phyloP scores from a whole-genome alignment of 1,140 invertebrate species.

The Drosophila pachea region DNA sequence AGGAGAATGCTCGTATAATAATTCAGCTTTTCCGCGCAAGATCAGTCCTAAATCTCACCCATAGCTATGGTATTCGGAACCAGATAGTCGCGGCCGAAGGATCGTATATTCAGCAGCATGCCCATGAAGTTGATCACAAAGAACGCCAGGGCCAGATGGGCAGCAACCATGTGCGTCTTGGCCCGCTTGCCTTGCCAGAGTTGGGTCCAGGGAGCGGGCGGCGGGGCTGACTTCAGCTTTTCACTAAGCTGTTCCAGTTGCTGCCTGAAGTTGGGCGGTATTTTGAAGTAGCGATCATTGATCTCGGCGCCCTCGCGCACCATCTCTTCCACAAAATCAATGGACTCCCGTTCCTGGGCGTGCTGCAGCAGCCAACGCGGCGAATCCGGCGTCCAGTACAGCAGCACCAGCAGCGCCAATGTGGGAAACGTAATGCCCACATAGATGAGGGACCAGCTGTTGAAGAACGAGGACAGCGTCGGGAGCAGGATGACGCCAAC shows the following conservation, averaged over 20 bases:
- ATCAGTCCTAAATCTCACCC: conserved; percentile 53
- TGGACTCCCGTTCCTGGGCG: conserved; percentile 56
- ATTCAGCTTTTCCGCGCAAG: neutral
- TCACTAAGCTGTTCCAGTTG: conserved; percentile 68
- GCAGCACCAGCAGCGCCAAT: conserved; percentile 71
- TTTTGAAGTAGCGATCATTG: conserved; percentile 73
- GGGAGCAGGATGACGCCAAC: conserved; percentile 79
- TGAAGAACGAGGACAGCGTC: conserved; percentile 73
- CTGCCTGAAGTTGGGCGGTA: conserved; percentile 70
- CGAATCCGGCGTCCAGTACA: conserved; percentile 79
- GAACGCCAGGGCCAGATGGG: conserved; percentile 72
- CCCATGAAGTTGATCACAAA: conserved; percentile 79
- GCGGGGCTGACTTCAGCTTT: conserved; percentile 52
- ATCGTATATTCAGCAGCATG: conserved; percentile 78
- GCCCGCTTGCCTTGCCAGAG: conserved; percentile 71
- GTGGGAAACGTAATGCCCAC: conserved; percentile 79
- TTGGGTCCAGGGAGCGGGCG: conserved; percentile 61
- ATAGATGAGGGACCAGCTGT: conserved; percentile 78
- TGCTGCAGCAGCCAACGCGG: conserved; percentile 78
- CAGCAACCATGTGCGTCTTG: conserved; percentile 69
- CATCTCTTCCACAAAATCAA: conserved; percentile 66
- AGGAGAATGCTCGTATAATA: neutral
- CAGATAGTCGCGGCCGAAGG: conserved; percentile 77
- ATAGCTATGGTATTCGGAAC: conserved; percentile 78
- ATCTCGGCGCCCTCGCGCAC: conserved; percentile 70